Conservation (phyloP, 2,797 vertebrate genomes). For the Decapterus maruadsi region DNA sequence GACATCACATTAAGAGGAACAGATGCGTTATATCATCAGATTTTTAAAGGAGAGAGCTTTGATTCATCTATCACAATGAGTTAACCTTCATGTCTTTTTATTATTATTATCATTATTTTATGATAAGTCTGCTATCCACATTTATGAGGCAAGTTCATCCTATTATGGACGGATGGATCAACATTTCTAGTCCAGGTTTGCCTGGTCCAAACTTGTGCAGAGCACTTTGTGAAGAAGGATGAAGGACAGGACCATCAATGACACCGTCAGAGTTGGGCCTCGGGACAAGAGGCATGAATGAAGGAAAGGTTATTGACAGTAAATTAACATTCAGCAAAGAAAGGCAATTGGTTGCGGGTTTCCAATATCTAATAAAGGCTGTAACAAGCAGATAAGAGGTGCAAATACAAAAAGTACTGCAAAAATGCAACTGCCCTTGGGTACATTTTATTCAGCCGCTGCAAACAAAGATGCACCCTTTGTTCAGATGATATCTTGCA, state of each 20-base stretch:
- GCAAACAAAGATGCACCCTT: constrained; percentile 66
- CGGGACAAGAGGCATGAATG: constrained; percentile 45
- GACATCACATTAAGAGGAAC: neutral
- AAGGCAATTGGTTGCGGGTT: constrained; percentile 48
- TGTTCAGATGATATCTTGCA: constrained; percentile 68
- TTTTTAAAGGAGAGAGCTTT: neutral
- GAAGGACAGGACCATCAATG: constrained; percentile 52
- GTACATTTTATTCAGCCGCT: constrained; percentile 68
- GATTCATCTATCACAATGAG: neutral
- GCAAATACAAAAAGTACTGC: constrained; percentile 56
- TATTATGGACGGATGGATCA: no score
- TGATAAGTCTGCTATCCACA: neutral
- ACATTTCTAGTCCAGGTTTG: constrained; percentile 21
- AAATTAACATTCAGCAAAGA: constrained; percentile 62
- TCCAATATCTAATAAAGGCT: constrained; percentile 73
- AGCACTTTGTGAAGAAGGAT: constrained; percentile 41
- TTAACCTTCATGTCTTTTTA: neutral
- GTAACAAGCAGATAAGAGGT: constrained; percentile 72
- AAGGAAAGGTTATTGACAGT: constrained; percentile 59
- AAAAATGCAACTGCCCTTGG: constrained; percentile 52
- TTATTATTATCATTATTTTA: neutral
- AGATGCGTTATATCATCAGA: neutral
- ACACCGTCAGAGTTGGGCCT: constrained; percentile 26
- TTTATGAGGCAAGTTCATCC: neutral
- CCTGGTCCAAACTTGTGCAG: neutral